A percentile compares a stretch with the other conserved stretches of the same genome.
These are phyloP conservation scores for Pararge aegeria DNA, from an alignment of 1,140 invertebrate species.

Conservation along the genomic window DNA sequence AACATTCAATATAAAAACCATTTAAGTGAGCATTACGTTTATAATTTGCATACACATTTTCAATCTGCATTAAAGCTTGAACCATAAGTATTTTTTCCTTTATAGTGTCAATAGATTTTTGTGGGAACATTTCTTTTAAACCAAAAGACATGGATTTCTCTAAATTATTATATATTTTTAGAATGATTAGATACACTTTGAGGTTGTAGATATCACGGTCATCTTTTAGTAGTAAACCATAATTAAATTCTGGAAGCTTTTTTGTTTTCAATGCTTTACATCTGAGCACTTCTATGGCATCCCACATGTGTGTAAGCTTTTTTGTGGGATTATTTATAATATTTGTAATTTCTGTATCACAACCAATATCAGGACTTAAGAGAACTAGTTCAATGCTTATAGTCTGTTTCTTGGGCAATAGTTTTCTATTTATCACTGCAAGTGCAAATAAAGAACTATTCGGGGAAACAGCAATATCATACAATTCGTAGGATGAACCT, in stretches of 20 bases:
- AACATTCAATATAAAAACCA: conserved; percentile 41
- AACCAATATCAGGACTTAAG: conserved; percentile 28
- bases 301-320: conserved; percentile 53
- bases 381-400: conserved; percentile 45
- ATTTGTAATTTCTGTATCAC: conserved; percentile 29
- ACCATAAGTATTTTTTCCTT: conserved; percentile 48
- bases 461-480: conserved; percentile 39
- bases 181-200: conserved; percentile 56
- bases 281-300: conserved; percentile 54
- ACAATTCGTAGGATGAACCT: conserved; percentile 43
- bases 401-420: conserved; percentile 44
- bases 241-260: conserved; percentile 49
- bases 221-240: conserved; percentile 39
- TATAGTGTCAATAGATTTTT: conserved; percentile 42
- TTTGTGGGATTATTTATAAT: conserved; percentile 50
- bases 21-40: conserved; percentile 23
- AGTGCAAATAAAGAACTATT: conserved; percentile 44
- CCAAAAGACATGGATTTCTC: conserved; percentile 19
- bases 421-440: conserved; percentile 41
- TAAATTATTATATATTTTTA: conserved; percentile 43
- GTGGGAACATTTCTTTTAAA: conserved; percentile 35
- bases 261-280: conserved; percentile 52
- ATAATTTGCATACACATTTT: conserved; percentile 35
- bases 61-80: conserved; percentile 44
- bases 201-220: conserved; percentile 47